These are phyloP conservation scores for Cybosia mesomella DNA, from an alignment of 2,888 invertebrate species.

Conservation along the genomic window DNA sequence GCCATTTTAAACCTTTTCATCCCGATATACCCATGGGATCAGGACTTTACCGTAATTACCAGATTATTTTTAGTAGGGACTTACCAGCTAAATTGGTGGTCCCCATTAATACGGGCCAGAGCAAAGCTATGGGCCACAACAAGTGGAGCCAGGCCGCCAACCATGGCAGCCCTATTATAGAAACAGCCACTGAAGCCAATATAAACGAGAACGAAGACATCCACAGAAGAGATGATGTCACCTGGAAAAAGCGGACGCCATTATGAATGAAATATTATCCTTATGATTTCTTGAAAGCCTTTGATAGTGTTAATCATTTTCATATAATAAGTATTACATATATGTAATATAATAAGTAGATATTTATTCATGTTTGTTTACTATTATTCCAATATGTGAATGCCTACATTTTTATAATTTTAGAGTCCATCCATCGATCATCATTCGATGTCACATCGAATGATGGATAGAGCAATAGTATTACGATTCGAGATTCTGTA, in stretches of 20 bases:
- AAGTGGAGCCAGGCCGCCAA: slow-evolving; percentile 66
- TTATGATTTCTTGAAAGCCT: slow-evolving; percentile 19
- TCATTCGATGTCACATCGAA: neutral
- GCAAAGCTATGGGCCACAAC: slow-evolving; percentile 68
- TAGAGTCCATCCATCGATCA: no score
- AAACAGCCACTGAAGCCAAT: slow-evolving; percentile 49
- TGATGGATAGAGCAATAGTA: neutral
- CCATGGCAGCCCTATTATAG: slow-evolving; percentile 62
- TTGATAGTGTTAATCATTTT: slow-evolving; percentile 13
- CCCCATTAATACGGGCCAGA: slow-evolving; percentile 73
- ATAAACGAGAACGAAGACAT: slow-evolving; percentile 58
- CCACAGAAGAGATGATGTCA: slow-evolving; percentile 60
- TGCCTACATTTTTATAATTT: no score
- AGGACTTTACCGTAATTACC: neutral
- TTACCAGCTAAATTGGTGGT: slow-evolving; percentile 68
- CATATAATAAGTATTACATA: neutral
- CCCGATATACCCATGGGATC: no score
- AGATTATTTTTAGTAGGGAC: slow-evolving; percentile 18
- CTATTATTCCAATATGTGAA: neutral
- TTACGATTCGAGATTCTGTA: no score
- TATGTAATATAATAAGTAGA: neutral
- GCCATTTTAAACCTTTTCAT: neutral
- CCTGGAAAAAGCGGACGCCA: slow-evolving; percentile 35
- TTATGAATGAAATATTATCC: neutral
- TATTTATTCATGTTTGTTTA: neutral